Base-by-base conservation (phyloP, 1,140 invertebrate genomes). In the Trissolcus basalis region DNA sequence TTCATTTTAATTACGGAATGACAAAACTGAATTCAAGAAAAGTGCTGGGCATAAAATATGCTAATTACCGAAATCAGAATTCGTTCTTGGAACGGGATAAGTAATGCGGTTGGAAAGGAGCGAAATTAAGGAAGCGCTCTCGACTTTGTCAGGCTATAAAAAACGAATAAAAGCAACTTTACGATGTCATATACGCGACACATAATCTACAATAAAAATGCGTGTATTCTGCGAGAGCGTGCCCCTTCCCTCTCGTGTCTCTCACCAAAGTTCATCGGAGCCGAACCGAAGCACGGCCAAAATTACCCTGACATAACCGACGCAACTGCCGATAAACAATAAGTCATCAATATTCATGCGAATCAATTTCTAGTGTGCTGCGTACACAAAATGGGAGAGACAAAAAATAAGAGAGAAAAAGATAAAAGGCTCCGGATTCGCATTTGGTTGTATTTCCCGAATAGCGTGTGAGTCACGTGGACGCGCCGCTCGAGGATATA, bases 391-490 rank as follows among this genome's bases (percentile, higher is more conserved):
- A 48, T 15, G 1, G 27, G 11, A 27, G 59, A 65, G 47, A 41
- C 63, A 49, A 61, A 27, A 53, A 63, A 55, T 55, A 55, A 60
- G 41, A 39, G 54, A 55, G 35, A 51, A 44, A 41, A 73, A 68
- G 47, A 73, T 41, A 51, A 60, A 73, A 61, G 65, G 73, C 39
- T n/a, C 54, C 77, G 79, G 82, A 75, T 78, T 82, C 75, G 59
- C 79, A 61, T 77, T 77, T 81, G 51, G 64, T 59, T 72, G 73
- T 67, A 73, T 80, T 78, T 76, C 68, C 71, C 71, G 82, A 82
- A 80, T 77, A 73, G 74, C 72, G 65, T 69, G 78, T 73, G 75
- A 81, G 79, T 84, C 82, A 84, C 81, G 82, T 84, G 83, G 77
- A 78, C 64, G 65, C n/a, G 55, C 71, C 67, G 76, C 53, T 74